phyloP scores from a whole-genome alignment of 2,797 vertebrate genomes.

The Lagorchestes hirsutus region DNA sequence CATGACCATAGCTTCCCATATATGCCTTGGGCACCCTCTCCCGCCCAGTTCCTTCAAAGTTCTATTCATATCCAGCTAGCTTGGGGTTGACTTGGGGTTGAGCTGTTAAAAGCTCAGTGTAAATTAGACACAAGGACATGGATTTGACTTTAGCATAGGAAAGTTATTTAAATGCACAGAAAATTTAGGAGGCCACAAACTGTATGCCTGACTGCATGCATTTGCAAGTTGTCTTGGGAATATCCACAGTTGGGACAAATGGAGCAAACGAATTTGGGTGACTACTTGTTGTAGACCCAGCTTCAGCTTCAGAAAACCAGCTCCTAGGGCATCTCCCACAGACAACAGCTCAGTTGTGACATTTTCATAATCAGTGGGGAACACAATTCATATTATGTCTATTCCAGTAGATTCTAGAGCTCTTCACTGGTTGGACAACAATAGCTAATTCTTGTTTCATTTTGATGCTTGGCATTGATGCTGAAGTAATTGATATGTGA shows the following conservation, averaged over 20 bases:
- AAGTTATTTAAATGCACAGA: slow-evolving; percentile 27
- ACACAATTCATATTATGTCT: background rate
- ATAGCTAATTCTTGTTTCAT: background rate
- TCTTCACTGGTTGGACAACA: slow-evolving; percentile 50
- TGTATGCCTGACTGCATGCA: background rate
- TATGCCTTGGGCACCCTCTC: background rate
- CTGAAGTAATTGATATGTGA: slow-evolving; percentile 70
- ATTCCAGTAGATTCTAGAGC: slow-evolving; percentile 40
- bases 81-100: background rate
- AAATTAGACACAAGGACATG: slow-evolving; percentile 10
- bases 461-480: slow-evolving; percentile 69
- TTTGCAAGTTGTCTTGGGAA: slow-evolving; percentile 47
- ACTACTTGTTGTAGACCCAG: background rate
- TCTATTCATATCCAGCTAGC: slow-evolving; percentile 20
- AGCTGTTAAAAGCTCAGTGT: background rate
- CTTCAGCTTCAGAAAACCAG: background rate
- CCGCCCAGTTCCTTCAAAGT: background rate
- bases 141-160: slow-evolving; percentile 1
- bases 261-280: background rate
- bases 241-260: background rate
- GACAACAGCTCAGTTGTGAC: background rate
- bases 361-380: background rate
- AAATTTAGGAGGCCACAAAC: slow-evolving; percentile 14
- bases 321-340: background rate
- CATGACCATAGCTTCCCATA: background rate